Percentiles rank a stretch among this genome's conserved stretches.
Conservation (phyloP, 2,888 invertebrate species). For the Tribolium freemani region DNA sequence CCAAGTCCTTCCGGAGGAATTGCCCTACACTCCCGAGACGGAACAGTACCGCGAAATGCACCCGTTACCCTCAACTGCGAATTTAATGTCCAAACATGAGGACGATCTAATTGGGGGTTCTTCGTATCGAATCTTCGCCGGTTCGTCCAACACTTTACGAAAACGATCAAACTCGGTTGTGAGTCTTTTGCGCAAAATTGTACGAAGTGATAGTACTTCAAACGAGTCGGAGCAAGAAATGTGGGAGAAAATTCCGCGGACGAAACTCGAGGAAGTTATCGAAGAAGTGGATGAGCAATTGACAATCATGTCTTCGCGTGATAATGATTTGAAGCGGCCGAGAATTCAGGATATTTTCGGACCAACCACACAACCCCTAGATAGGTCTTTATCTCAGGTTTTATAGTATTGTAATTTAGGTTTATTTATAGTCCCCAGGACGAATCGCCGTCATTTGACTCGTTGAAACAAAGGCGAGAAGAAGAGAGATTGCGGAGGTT, state of each 20-base stretch:
- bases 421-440: constrained; percentile 49
- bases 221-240: constrained; percentile 52
- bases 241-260: constrained; percentile 52
- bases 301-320: constrained; percentile 81
- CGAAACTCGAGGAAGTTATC: constrained; percentile 75
- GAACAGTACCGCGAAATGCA: constrained; percentile 81
- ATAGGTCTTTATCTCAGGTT: constrained; percentile 57
- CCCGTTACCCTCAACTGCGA: constrained; percentile 89
- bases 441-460: constrained; percentile 72
- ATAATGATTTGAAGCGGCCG: constrained; percentile 65
- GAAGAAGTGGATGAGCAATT: constrained; percentile 86
- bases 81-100: constrained; percentile 78
- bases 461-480: constrained; percentile 75
- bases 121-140: constrained; percentile 2
- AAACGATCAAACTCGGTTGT: constrained; percentile 79
- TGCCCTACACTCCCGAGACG: constrained; percentile 90
- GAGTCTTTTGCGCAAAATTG: constrained; percentile 81
- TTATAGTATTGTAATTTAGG: constrained; percentile 56
- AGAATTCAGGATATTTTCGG: constrained; percentile 70
- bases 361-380: constrained; percentile 65
- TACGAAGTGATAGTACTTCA: constrained; percentile 79
- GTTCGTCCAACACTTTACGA: constrained; percentile 32
- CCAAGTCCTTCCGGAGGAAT: constrained; percentile 86
- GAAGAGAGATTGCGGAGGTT: constrained; percentile 72
- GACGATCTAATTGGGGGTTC: constrained; percentile 58